Conservation (phyloP, 2,113 vertebrate genomes). For the Elephas maximus region DNA sequence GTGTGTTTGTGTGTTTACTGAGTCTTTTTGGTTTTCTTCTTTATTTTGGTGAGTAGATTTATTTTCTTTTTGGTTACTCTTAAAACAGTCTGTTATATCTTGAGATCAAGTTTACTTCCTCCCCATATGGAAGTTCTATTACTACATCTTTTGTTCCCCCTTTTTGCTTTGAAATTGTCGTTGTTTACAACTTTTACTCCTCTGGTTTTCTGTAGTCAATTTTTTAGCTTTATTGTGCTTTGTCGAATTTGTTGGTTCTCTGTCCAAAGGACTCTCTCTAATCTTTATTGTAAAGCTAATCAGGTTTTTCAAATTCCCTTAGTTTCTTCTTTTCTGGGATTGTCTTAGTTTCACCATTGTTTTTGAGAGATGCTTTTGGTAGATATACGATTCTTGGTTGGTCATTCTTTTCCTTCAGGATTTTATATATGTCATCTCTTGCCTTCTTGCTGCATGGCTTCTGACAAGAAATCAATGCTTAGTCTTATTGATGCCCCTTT, state of each 20-base stretch:
- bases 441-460: no score
- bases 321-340: neutral
- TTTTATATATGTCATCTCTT: no score
- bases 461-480: no score
- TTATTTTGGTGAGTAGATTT: no score
- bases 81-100: neutral
- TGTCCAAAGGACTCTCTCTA: neutral
- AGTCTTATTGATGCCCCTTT: no score
- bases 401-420: no score
- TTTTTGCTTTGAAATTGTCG: neutral
- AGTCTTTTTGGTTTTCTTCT: neutral
- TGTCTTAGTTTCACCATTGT: no score
- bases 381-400: no score
- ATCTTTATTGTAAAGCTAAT: neutral
- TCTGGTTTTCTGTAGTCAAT: neutral
- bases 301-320: neutral
- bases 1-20: neutral
- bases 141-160: neutral
- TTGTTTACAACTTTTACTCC: neutral
- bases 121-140: no score
- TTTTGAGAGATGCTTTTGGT: no score
- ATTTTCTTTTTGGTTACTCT: no score
- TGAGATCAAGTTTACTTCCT: neutral
- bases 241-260: neutral
- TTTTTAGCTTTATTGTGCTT: neutral